These are phyloP conservation scores for Athene noctua DNA, from an alignment of 2,113 vertebrate genomes.

Conservation along the genomic window DNA sequence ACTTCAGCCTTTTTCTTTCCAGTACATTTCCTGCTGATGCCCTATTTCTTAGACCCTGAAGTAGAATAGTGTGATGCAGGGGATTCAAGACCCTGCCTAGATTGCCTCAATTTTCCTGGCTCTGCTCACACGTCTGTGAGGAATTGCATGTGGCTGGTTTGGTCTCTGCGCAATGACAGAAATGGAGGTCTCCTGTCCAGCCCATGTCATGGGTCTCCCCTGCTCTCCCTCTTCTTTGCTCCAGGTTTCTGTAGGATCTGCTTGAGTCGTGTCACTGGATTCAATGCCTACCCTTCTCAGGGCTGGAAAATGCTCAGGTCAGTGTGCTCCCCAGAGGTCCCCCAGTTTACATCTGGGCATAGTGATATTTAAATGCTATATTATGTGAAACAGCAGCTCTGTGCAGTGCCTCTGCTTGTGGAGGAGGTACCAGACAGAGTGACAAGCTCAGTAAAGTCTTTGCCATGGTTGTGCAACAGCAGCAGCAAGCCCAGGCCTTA, in stretches of 20 bases:
- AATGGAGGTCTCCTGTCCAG: not conserved
- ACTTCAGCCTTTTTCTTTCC: not conserved
- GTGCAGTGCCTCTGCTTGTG: not conserved
- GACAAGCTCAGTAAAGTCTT: not conserved
- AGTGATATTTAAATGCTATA: not conserved
- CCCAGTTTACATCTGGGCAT: not conserved
- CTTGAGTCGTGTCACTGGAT: not conserved
- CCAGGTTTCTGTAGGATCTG: not conserved
- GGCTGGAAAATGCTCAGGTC: not conserved
- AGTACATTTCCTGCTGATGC: not conserved
- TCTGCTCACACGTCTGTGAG: not conserved
- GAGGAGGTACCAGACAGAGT: not conserved
- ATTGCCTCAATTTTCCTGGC: not conserved
- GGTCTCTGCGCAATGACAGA: not conserved
- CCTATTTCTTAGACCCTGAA: not conserved
- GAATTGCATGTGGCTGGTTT: not conserved
- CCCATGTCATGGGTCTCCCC: rapidly evolving
- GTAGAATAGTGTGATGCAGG: not conserved
- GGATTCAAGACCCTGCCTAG: not conserved
- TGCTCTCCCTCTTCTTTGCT: not conserved
- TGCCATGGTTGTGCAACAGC: not conserved
- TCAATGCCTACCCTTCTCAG: not conserved
- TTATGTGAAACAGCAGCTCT: not conserved
- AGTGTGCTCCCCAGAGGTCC: not conserved
- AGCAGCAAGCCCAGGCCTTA: not conserved